Evolutionary conservation across 30 jellyfish, hydroid and myxozoan genomes (phyloP), one percentile per base, ranked within the genome.

Genomic region (Cassiopea xamachana): DNA sequence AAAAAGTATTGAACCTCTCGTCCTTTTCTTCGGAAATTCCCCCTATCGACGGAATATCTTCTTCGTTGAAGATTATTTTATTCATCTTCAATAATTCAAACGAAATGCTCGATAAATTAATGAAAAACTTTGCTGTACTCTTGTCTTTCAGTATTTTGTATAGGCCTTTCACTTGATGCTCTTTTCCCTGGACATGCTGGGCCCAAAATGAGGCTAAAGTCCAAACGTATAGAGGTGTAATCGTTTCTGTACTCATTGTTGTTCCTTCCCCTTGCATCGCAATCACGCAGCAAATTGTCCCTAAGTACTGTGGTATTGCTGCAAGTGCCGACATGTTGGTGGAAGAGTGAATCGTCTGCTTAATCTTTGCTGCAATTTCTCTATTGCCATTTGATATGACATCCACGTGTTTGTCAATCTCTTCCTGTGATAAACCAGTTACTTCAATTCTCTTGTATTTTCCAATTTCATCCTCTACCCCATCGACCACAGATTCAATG

Each of bases 321-420:
- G 86, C 86, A 3, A 77, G 73, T 44, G 72, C 72, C 46, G 86
- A 47, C 69, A 77, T 77, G 72, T 50, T 18, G n/a, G 86, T 7
- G 9, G 86, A 77, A 50, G 39, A 14, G 73, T 47, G 7, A 47
- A 77, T 77, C 10, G 60, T 5, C 2, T 77, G 46, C 60, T 46
- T 47, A 46, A 77, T 77, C 47, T 50, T 77, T 9, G 9, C 46
- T 1, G 69, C 71, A 7, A 77, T 46, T 12, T 27, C 69, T 72
- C 9, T 5, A 46, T 77, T 50, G 15, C 12, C 39, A 77, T 77
- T n/a, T 46, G 72, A 8, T 27, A 77, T 18, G 4, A 46, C 71
- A 46, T 50, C 71, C 14, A 77, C n/a, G 47, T 46, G 71, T 27
- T n/a, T 39, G 6, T 77, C 72, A 47, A 77, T 19, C 47, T 72